Evolutionary conservation across 2,797 vertebrate genomes (phyloP), one percentile per base, ranked within the genome.

Genomic region (Cossypha niveicapilla): DNA sequence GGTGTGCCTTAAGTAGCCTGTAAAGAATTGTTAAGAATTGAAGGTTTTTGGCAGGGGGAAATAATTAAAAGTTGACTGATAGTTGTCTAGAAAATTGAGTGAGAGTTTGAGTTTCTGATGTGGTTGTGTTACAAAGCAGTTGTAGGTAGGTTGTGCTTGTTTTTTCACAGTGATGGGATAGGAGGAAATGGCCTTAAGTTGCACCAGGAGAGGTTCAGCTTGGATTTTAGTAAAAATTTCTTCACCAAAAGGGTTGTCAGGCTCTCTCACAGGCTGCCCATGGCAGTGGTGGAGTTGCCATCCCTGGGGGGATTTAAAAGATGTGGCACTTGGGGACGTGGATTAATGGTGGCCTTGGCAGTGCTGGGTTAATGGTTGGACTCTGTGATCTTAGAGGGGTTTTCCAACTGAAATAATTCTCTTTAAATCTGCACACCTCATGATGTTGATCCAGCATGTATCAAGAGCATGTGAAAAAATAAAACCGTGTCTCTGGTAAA

Each of bases 371-470:
- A 7, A 25, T 4, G 10, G 5, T 16, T 85, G 62, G n/a, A 23
- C 8, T 66, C 9, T 7, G 3, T 11, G 5, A 32, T 44, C 13
- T 42, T 41, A 17, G 16, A 32, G 25, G 15, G 45, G 15, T 48
- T 57, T 74, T 74, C 35, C 39, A 78, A 0, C 21, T 11, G 30
- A 16, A 77, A 3, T 48, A 24, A 16, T 32, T 61, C 16, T 21
- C 0, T 37, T 57, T 35, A 22, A 45, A 35, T 37, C 18, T 16
- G 6, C 21, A 16, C 23, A 37, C 17, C 16, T 27, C 3, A 0
- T 28, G 18, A 3, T 51, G 27, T 14, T 1, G 7, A 8, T 48
- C 34, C 19, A 15, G 1, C 13, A 0, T 1, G 3, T 16, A 4
- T 67, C 11, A 34, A 56, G 41, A 57, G 16, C 27, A 3, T 4